Percentiles rank a stretch among this genome's conserved stretches.
phyloP scores from a whole-genome alignment of 1,140 invertebrate genomes.

The Coboldia fuscipes region DNA sequence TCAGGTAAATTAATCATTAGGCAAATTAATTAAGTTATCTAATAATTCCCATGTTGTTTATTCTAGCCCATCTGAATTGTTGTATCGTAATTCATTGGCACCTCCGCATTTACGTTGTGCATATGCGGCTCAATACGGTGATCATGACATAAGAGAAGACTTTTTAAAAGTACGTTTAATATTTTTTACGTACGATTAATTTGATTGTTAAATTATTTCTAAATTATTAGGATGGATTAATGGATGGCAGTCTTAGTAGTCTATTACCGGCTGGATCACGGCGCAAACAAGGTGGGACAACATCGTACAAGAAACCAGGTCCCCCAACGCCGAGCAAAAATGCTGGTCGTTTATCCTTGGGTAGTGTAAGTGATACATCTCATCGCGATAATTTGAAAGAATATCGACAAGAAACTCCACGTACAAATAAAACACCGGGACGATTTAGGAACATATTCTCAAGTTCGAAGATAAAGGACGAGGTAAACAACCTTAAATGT shows the following conservation, averaged over 20 bases:
- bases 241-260: slow-evolving; percentile 35
- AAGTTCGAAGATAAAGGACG: slow-evolving; percentile 9
- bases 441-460: slow-evolving; percentile 15
- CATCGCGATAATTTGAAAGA: slow-evolving; percentile 14
- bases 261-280: slow-evolving; percentile 27
- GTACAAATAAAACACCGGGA: slow-evolving; percentile 12
- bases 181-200: slow-evolving; percentile 1
- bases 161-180: slow-evolving; percentile 43
- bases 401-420: slow-evolving; percentile 6
- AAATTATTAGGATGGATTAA: slow-evolving; percentile 25
- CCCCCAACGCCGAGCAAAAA: slow-evolving; percentile 67
- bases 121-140: slow-evolving; percentile 68
- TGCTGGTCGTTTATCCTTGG: slow-evolving; percentile 40
- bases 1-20: too few relatives aligned
- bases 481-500: too few relatives aligned
- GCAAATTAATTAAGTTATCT: too few relatives aligned
- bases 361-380: slow-evolving; percentile 22
- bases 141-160: slow-evolving; percentile 39
- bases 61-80: slow-evolving; percentile 32
- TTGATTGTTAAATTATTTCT: background rate
- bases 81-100: slow-evolving; percentile 64
- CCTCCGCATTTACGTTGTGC: slow-evolving; percentile 73
- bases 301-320: slow-evolving; percentile 58
- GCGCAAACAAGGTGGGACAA: slow-evolving; percentile 33
- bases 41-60: background rate